Evolutionary conservation across 2,888 invertebrate species (phyloP), one percentile per base, ranked within the genome.

Genomic region (Malthinus flaveolus): DNA sequence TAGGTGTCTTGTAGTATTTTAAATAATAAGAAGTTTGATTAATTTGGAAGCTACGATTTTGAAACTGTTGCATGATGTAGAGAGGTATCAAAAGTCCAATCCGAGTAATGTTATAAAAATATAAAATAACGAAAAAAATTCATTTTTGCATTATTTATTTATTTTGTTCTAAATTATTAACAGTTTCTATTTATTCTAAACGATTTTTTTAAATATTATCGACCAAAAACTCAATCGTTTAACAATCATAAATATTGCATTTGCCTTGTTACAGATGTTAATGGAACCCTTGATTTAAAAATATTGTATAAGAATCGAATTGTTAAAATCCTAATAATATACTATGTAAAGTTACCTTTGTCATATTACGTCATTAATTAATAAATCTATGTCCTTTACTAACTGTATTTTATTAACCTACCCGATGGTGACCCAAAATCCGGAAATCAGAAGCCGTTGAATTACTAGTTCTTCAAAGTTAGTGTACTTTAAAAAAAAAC

Each of bases 311-410:
- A 15, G 39, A 42, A 42, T 42, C 39, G 39, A 42, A 67, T 71
- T 71, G 71, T 73, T 75, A 71, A 73, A 23, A 71, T 73, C 73
- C 70, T 71, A 73, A 66, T 71, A 73, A 66, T 23, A 23, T 23
- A 23, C 23, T 73, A 75, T 73, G 73, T 74, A 72, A 74, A 73
- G 70, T 72, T 75, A 70, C 70, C 73, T 72, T 73, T 73, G 73
- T 73, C 68, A 74, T 75, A 74, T 75, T 71, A 70, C 73, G 74
- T 74, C 71, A 74, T 70, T 72, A 69, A 59, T 55, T 59, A 72
- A 73, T 55, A 56, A 76, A 76, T 77, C 76, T 73, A 76, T 77
- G 77, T 77, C 77, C 75, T 76, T 76, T 75, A 23, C 23, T 23
- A 23, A 23, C 5, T 23, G 2, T 23, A 23, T 23, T 23, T 23